Base-by-base conservation (phyloP, 2,888 invertebrate species). In the Himalopsyche anomala region DNA sequence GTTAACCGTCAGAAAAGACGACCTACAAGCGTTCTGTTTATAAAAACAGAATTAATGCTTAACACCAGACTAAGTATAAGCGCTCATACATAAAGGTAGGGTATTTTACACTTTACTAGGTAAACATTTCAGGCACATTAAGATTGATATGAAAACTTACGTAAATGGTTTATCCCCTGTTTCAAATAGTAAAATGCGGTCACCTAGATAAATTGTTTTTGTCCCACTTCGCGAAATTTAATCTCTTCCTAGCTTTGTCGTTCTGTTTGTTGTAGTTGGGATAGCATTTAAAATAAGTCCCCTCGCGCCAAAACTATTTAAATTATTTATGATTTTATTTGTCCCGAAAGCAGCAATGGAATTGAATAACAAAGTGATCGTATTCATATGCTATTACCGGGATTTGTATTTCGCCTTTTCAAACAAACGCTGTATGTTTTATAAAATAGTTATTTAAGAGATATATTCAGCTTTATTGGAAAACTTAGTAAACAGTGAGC, bases 301-400 rank as follows among this genome's bases (percentile, higher is more conserved):
- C 28, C 62, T n/a, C 62, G 62, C 62, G 62, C 62, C 62, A 62
- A 51, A 62, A 62, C 62, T 62, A 62, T 62, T 62, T 62, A 19
- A 62, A 62, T 62, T 62, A 62, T 62, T 62, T 62, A 62, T 62
- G 62, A 62, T 62, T 62, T 62, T 62, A 62, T 62, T 62, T 62
- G n/a, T 62, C 62, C 62, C 62, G 62, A 19, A 62, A 62, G 62
- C 5, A 8, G 62, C 28, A 11, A 11, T 28, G 62, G 62, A 62
- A 62, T 62, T 62, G 19, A 62, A 62, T 9, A 62, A 11, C 19
- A 62, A 62, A 62, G 28, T 62, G 19, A 28, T 62, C 3, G 4
- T 62, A 62, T 19, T 62, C 28, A 19, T 19, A 28, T 62, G 19
- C 8, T n/a, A 62, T 62, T 19, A 19, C 62, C 3, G 62, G n/a